A percentile compares a stretch with the other conserved stretches of the same genome.
Conservation (phyloP, 2,888 invertebrate genomes). For the Agrotis segetum region DNA sequence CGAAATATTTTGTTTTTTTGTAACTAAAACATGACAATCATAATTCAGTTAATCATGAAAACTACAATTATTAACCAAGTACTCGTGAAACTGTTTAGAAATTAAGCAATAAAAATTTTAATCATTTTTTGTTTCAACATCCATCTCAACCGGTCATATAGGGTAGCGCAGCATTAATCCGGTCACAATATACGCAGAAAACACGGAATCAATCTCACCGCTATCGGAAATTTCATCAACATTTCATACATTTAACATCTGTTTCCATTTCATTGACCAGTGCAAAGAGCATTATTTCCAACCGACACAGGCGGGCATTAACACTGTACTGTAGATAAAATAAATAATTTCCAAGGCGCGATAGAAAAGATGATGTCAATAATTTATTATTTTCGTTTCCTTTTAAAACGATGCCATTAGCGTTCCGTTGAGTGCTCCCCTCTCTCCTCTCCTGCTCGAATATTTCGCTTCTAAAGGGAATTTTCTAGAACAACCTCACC, state of each 20-base stretch:
- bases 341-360: slow-evolving; percentile 80
- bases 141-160: slow-evolving; percentile 5
- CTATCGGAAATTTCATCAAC: slow-evolving; percentile 72
- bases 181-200: slow-evolving; percentile 51
- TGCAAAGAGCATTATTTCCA: slow-evolving; percentile 80
- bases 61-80: background rate
- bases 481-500: slow-evolving; percentile 77
- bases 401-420: slow-evolving; percentile 86
- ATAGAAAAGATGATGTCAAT: slow-evolving; percentile 85
- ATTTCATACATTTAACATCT: slow-evolving; percentile 78
- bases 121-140: slow-evolving; percentile 9
- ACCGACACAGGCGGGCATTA: slow-evolving; percentile 64
- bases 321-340: slow-evolving; percentile 71
- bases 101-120: background rate
- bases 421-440: slow-evolving; percentile 80
- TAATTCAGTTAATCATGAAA: background rate
- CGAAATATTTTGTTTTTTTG: background rate
- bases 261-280: slow-evolving; percentile 81
- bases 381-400: slow-evolving; percentile 88
- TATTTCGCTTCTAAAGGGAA: slow-evolving; percentile 77
- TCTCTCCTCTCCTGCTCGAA: slow-evolving; percentile 72
- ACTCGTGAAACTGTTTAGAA: slow-evolving; percentile 7
- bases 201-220: slow-evolving; percentile 64
- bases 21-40: no score
- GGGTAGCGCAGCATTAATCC: slow-evolving; percentile 47